These are phyloP conservation scores for Tetramorium simillimum DNA, from an alignment of 1,140 invertebrate species.

Conservation along the genomic window DNA sequence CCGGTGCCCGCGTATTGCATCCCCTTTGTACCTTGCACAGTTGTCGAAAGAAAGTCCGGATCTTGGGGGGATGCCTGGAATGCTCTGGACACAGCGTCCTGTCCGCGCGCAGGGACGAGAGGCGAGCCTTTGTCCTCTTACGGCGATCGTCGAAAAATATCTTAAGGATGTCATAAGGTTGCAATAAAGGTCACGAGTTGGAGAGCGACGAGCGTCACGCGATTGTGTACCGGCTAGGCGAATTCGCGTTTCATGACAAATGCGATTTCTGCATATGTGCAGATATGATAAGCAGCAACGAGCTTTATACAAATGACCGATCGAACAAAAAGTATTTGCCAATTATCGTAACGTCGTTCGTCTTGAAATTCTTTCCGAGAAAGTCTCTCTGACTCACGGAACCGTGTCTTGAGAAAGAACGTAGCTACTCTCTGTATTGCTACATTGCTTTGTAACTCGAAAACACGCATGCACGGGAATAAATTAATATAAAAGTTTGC, in stretches of 20 bases:
- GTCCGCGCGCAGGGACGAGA: neutral
- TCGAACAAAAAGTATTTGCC: neutral
- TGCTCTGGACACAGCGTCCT: neutral
- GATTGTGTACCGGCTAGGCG: neutral
- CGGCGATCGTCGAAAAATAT: conserved; percentile 39
- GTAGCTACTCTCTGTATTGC: neutral
- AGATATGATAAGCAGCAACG: neutral
- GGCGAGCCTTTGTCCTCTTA: conserved; percentile 31
- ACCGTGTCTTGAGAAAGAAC: neutral
- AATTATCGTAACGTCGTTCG: neutral
- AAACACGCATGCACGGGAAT: neutral
- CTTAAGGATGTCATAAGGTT: conserved; percentile 36
- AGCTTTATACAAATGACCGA: neutral
- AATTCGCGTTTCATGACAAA: conserved; percentile 1
- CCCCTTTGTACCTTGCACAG: conserved; percentile 56
- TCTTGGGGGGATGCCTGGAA: conserved; percentile 30
- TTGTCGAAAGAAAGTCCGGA: conserved; percentile 55
- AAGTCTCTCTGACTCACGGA: neutral
- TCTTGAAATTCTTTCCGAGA: neutral
- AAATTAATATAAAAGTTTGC: conserved; percentile 30
- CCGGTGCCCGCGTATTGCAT: conserved; percentile 46
- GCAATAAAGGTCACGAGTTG: conserved; percentile 36
- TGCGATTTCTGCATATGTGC: neutral
- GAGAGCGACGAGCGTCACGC: neutral
- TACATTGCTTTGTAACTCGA: neutral